Base-by-base conservation (phyloP, 2,797 vertebrate species). In the Melanotaenia parkinsoni region DNA sequence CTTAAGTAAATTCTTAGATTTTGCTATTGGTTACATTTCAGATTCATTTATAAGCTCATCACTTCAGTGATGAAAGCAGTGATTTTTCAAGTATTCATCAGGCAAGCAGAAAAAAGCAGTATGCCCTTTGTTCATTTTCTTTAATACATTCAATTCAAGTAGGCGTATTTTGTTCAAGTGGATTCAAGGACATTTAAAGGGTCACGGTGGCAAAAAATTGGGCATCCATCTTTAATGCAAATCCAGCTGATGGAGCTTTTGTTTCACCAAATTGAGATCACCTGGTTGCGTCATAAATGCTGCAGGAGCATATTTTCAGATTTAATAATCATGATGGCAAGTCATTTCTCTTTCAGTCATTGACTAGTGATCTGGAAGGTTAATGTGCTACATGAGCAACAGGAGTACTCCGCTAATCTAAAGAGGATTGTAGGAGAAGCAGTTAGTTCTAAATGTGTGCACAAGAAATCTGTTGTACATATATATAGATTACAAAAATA, bases 241-340 rank as follows among this genome's bases (percentile, higher is more conserved):
- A 87, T 83, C 70, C 24, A 13, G 75, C 71, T 84, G 84, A 92
- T 86, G 71, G 85, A 91, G 80, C 75, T 84, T 80, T 90, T 72
- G 77, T 89, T 88, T 90, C 73, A 86, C 71, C 64, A 84, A 87
- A 88, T 74, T 74, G 68, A 86, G 84, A 87, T 91, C 85, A 89
- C 81, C 77, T 75, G 84, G 81, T 91, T 91, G 84, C 90, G 94
- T 90, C 91, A 91, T 91, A 85, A 11, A 47, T 91, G 93, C 84
- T 38, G 82, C 87, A 80, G 86, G 90, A 91, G 93, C 93, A 93
- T 91, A 94, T 94, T 95, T 95, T 94, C 91, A 93, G 92, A 92
- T 89, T 95, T 95, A 94, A 93, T 91, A 89, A 92, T 93, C 89
- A 88, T 92, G 94, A 95, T 91, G 93, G 92, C 88, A 95, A 94